These are phyloP conservation scores for Crenuchus spilurus DNA, from an alignment of 2,797 vertebrate species.

Conservation along the genomic window DNA sequence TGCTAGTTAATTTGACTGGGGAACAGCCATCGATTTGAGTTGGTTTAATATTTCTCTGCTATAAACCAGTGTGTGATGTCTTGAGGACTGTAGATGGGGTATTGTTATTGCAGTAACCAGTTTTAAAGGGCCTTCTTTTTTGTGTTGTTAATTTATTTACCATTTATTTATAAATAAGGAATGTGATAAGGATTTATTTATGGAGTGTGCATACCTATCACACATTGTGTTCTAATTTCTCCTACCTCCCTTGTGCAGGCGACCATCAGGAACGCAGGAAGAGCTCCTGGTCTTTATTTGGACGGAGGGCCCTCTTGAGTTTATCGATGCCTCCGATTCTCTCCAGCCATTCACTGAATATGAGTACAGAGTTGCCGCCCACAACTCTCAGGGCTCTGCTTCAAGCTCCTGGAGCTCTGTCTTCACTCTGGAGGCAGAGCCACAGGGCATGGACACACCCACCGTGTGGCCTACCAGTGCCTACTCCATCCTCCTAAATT, in stretches of 20 bases:
- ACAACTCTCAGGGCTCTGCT: slow-evolving; percentile 81
- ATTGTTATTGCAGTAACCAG: not conserved
- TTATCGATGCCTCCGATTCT: slow-evolving; percentile 78
- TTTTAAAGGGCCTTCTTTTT: too few species aligned
- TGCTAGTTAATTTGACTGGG: too few species aligned
- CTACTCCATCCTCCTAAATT: slow-evolving; percentile 78
- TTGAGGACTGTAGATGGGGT: too few species aligned
- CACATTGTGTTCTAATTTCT: not conserved
- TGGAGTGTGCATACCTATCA: not conserved
- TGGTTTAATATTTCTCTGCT: too few species aligned
- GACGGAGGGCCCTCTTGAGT: slow-evolving; percentile 82
- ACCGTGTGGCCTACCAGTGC: slow-evolving; percentile 73
- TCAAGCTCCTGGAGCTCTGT: slow-evolving; percentile 82
- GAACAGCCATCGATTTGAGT: too few species aligned
- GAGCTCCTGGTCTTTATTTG: slow-evolving; percentile 86
- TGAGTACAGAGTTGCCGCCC: slow-evolving; percentile 81
- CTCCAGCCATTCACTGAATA: slow-evolving; percentile 84
- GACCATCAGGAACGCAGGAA: slow-evolving; percentile 74
- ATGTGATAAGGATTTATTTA: too few species aligned
- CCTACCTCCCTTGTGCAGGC: slow-evolving; percentile 70
- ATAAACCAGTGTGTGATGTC: too few species aligned
- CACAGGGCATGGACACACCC: slow-evolving; percentile 80
- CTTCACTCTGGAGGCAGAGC: slow-evolving; percentile 81
- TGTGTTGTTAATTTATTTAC: too few species aligned
- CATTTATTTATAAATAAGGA: too few species aligned